These are phyloP conservation scores for Tachina lurida DNA, from an alignment of 2,888 invertebrate genomes.

Conservation along the genomic window DNA sequence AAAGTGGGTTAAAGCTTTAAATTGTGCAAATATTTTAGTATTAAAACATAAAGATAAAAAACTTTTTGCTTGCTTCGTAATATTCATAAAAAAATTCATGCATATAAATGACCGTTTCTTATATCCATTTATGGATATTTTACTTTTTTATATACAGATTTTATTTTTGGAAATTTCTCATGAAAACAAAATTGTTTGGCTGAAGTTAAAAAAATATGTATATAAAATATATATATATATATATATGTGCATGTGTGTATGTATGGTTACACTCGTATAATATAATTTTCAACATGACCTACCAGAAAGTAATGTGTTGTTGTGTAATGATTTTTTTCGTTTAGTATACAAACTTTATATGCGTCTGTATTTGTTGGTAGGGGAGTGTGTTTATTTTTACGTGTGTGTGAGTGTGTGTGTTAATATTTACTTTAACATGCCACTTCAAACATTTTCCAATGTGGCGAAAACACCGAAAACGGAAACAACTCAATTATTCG, in stretches of 20 bases:
- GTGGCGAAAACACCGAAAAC: constrained; percentile 35
- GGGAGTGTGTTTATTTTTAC: background rate
- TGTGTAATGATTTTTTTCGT: constrained; percentile 6
- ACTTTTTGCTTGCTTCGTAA: constrained; percentile 5
- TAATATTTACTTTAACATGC: constrained; percentile 16
- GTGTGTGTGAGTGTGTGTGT: background rate
- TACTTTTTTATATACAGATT: background rate
- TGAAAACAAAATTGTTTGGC: constrained; percentile 46
- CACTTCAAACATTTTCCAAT: constrained; percentile 41
- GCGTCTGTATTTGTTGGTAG: background rate
- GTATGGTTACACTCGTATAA: background rate
- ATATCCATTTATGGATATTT: constrained; percentile 33
- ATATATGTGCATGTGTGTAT: too few species aligned
- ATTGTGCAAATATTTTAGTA: constrained; percentile 40
- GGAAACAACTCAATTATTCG: constrained; percentile 58
- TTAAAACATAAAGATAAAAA: constrained; percentile 43
- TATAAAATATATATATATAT: background rate
- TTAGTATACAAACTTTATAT: background rate
- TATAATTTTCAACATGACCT: constrained; percentile 59
- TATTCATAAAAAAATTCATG: constrained; percentile 17
- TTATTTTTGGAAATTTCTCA: constrained; percentile 15
- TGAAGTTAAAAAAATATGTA: background rate
- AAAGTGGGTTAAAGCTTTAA: constrained; percentile 26
- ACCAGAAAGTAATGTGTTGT: constrained; percentile 39
- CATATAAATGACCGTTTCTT: constrained; percentile 30